These are phyloP conservation scores for Enteromius argenteus DNA, from an alignment of 2,797 vertebrate genomes.

Conservation along the genomic window DNA sequence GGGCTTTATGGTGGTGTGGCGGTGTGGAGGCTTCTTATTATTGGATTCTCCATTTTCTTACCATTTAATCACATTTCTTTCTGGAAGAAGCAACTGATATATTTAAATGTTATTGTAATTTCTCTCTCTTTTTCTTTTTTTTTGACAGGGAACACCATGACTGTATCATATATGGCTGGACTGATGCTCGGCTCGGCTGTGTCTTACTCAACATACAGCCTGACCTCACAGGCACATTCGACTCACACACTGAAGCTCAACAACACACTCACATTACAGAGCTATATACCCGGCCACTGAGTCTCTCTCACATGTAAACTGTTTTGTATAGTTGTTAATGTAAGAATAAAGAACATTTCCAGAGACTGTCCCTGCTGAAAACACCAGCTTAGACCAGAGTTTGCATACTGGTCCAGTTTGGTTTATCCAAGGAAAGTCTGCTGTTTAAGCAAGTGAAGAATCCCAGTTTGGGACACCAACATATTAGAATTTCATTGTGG, in stretches of 20 bases:
- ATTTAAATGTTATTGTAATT: not conserved
- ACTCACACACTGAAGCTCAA: slow-evolving; percentile 31
- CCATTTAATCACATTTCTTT: not conserved
- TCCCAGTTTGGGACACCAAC: not conserved
- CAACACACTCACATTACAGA: slow-evolving; percentile 42
- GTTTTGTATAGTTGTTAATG: not conserved
- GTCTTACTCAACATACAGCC: slow-evolving; percentile 77
- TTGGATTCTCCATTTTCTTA: not conserved
- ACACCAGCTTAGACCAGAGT: not conserved
- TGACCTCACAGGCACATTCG: slow-evolving; percentile 30
- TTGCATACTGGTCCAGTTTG: not conserved
- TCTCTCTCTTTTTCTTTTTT: not conserved
- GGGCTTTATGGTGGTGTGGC: no score
- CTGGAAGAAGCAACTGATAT: not conserved
- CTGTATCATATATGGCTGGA: slow-evolving; percentile 95
- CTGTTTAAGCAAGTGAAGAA: not conserved
- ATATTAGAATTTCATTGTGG: not conserved
- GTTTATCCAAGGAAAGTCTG: slow-evolving; percentile 1
- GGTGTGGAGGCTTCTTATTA: not conserved
- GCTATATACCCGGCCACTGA: slow-evolving; percentile 41
- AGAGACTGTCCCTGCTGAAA: not conserved
- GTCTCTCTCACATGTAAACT: not conserved
- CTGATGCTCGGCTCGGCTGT: slow-evolving; percentile 92
- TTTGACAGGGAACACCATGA: slow-evolving; percentile 78
- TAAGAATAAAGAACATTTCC: not conserved